Evolutionary conservation across 2,113 vertebrate species (phyloP).

Genomic region (Trachemys scripta): DNA sequence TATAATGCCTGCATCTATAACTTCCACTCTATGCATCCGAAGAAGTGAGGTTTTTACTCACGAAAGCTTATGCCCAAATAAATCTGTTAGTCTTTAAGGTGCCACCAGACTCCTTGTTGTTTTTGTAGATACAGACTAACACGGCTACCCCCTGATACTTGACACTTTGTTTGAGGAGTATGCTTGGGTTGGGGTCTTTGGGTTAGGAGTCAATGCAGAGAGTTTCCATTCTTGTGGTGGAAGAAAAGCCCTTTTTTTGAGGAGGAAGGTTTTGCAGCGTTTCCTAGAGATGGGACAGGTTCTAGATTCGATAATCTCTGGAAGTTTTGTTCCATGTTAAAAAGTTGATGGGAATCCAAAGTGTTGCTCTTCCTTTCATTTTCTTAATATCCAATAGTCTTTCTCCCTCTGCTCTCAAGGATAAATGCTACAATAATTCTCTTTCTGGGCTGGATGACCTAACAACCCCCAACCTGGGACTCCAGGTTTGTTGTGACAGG

Average conservation of each 20-base stretch:
- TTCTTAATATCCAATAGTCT: neutral
- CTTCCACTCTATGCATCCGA: too few species aligned
- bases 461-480: slow-evolving; percentile 29
- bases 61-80: too few species aligned
- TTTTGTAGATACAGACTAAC: too few species aligned
- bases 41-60: too few species aligned
- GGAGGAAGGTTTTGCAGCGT: neutral
- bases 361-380: neutral
- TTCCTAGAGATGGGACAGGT: neutral
- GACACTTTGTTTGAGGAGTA: neutral
- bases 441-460: slow-evolving; percentile 57
- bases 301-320: neutral
- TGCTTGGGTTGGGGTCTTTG: neutral
- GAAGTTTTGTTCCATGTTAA: neutral
- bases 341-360: neutral
- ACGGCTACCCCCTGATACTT: too few species aligned
- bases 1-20: too few species aligned
- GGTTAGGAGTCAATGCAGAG: neutral
- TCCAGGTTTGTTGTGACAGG: slow-evolving; percentile 44
- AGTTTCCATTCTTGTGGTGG: neutral
- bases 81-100: too few species aligned
- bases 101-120: too few species aligned
- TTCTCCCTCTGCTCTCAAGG: neutral
- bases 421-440: slow-evolving; percentile 20
- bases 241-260: neutral